A percentile compares a stretch with the other conserved stretches of the same genome.
phyloP scores from a whole-genome alignment of 30 jellyfish, hydroid and myxozoan species.

The Aurelia coerulea region DNA sequence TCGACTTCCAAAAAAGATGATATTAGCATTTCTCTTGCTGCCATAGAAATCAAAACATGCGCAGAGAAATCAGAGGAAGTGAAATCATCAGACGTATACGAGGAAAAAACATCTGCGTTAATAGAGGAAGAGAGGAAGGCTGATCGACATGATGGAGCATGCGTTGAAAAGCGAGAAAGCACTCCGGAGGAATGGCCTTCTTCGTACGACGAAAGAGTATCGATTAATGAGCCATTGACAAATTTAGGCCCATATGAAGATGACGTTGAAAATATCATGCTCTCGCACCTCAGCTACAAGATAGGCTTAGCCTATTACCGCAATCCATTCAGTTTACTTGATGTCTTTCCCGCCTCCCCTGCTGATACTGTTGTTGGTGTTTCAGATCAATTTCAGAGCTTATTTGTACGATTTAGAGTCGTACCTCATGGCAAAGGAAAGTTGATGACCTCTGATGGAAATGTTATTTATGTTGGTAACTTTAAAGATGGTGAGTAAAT shows the following conservation, averaged over 20 bases:
- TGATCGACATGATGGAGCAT: no score
- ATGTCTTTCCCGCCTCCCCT: slow-evolving; percentile 18
- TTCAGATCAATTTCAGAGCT: slow-evolving; percentile 3
- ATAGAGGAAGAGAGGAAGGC: no score
- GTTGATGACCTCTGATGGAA: slow-evolving; percentile 7
- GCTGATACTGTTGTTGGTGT: slow-evolving; percentile 46
- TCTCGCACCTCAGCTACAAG: slow-evolving; percentile 2
- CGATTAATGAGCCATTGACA: no score
- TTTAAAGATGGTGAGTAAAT: slow-evolving; percentile 28
- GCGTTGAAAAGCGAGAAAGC: no score
- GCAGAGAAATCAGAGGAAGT: no score
- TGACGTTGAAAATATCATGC: slow-evolving; percentile 2
- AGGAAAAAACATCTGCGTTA: no score
- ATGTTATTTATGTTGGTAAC: slow-evolving; percentile 32
- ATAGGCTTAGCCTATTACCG: slow-evolving; percentile 33
- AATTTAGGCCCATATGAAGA: slow-evolving; percentile 33
- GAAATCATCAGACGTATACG: no score
- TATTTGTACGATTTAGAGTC: slow-evolving; percentile 1
- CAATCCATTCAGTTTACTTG: slow-evolving; percentile 11
- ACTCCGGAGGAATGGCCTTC: no score
- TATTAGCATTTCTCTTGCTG: no score
- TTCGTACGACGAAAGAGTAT: no score
- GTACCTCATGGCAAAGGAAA: slow-evolving; percentile 57
- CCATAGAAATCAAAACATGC: no score
- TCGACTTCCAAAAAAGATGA: no score